These are phyloP conservation scores for Struthio camelus DNA, from an alignment of 2,113 vertebrate species.

Conservation along the genomic window DNA sequence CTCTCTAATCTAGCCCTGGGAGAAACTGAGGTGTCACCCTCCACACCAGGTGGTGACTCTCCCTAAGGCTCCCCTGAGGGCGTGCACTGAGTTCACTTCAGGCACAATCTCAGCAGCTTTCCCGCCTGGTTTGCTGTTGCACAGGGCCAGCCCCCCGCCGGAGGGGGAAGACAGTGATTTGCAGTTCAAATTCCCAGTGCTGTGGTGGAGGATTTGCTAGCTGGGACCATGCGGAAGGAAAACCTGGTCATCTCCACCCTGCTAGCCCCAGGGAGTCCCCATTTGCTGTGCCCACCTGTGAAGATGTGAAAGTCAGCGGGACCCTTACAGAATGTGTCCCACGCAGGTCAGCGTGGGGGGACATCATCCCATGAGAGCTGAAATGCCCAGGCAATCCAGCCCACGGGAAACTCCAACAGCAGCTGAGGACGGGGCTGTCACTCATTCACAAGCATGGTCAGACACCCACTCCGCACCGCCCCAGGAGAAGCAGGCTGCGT, in stretches of 20 bases:
- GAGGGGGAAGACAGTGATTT: background rate
- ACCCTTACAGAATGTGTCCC: no score
- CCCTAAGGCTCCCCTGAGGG: background rate
- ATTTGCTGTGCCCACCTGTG: background rate
- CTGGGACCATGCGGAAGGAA: background rate
- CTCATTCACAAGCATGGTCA: background rate
- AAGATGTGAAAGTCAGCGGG: background rate
- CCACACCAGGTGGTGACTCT: background rate
- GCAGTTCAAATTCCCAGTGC: background rate
- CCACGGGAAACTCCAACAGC: background rate
- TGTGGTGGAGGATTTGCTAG: background rate
- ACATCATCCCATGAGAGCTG: background rate
- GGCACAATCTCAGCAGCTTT: background rate
- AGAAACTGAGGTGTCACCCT: background rate
- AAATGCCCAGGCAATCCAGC: background rate
- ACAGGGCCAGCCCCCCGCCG: background rate
- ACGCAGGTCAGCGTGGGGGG: background rate
- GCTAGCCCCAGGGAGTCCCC: rapidly evolving
- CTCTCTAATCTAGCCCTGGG: background rate
- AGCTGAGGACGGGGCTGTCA: background rate
- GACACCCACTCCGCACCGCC: no score
- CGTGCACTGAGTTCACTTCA: background rate
- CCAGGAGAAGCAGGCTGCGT: background rate
- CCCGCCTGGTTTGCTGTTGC: background rate
- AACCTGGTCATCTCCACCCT: background rate